These are phyloP conservation scores for Euura saliciscinereae DNA, from an alignment of 1,140 invertebrate genomes.

Conservation along the genomic window DNA sequence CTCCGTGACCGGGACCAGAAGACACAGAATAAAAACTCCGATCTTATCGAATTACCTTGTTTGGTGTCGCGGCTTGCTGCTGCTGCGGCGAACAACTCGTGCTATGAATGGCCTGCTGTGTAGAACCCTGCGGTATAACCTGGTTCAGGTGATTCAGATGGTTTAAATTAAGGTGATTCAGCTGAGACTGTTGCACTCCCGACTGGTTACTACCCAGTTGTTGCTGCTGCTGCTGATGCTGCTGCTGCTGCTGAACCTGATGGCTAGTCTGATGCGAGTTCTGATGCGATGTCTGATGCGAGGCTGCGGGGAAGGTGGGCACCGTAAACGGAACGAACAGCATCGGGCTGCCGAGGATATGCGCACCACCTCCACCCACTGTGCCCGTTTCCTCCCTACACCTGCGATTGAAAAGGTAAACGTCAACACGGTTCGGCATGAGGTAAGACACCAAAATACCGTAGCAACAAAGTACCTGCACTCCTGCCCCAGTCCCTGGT, in stretches of 20 bases:
- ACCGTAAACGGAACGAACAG: conserved; percentile 63
- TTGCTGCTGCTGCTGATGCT: conserved; percentile 31
- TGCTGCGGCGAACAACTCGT: conserved; percentile 58
- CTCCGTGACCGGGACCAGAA: not conserved
- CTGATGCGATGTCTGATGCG: conserved; percentile 52
- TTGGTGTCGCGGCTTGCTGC: conserved; percentile 47
- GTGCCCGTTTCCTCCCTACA: conserved; percentile 61
- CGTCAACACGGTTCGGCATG: too few relatives aligned
- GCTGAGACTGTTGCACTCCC: not conserved
- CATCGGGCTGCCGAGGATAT: conserved; percentile 61
- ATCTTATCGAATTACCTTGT: conserved; percentile 45
- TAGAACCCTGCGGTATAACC: conserved; percentile 38
- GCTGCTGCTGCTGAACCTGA: conserved; percentile 36
- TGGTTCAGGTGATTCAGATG: conserved; percentile 25
- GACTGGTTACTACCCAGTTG: conserved; percentile 8
- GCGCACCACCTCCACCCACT: conserved; percentile 61
- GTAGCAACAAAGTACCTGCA: conserved; percentile 49
- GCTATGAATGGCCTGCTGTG: conserved; percentile 47
- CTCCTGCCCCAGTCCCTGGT: conserved; percentile 57
- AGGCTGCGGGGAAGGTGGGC: conserved; percentile 56
- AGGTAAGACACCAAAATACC: not conserved
- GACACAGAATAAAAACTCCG: conserved; percentile 16
- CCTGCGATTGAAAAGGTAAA: conserved; percentile 31
- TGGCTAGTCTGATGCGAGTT: conserved; percentile 52
- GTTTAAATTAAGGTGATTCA: conserved; percentile 24